Conservation (phyloP, 2,888 invertebrate species). For the Nymphalis c-album region DNA sequence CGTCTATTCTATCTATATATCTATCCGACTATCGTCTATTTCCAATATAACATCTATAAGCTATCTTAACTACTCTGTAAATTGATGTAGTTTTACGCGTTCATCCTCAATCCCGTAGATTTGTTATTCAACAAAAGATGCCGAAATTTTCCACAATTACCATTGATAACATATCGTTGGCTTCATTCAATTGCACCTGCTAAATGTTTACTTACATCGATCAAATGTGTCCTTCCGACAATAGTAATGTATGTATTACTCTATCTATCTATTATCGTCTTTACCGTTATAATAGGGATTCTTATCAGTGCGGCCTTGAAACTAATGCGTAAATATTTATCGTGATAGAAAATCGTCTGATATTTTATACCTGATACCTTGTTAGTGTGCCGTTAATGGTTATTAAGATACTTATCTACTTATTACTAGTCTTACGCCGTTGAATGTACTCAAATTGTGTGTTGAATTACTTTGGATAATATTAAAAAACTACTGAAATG, state of each 20-base stretch:
- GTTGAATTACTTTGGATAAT: no score
- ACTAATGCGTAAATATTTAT: conserved; percentile 51
- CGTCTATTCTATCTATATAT: no score
- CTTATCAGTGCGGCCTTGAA: conserved; percentile 59
- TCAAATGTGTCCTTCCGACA: conserved; percentile 12
- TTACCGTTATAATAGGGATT: conserved; percentile 39
- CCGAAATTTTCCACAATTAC: not conserved
- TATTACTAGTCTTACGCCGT: no score
- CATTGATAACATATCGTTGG: not conserved
- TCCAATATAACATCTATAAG: not conserved
- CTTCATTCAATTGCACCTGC: not conserved
- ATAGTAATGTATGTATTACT: not conserved
- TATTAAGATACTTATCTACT: not conserved
- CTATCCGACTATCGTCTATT: no score
- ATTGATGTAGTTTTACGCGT: not conserved
- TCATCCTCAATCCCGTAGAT: not conserved
- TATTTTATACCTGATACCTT: not conserved
- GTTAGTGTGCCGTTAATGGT: not conserved
- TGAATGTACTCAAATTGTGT: no score
- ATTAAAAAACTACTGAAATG: no score
- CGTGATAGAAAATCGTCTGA: conserved; percentile 28
- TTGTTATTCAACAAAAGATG: not conserved
- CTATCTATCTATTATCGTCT: conserved; percentile 13
- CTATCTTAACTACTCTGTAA: not conserved
- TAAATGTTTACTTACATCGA: conserved; percentile 13